Base-by-base conservation (phyloP, 92 coral and sea anemone genomes). In the Epizoanthus ramosus region DNA sequence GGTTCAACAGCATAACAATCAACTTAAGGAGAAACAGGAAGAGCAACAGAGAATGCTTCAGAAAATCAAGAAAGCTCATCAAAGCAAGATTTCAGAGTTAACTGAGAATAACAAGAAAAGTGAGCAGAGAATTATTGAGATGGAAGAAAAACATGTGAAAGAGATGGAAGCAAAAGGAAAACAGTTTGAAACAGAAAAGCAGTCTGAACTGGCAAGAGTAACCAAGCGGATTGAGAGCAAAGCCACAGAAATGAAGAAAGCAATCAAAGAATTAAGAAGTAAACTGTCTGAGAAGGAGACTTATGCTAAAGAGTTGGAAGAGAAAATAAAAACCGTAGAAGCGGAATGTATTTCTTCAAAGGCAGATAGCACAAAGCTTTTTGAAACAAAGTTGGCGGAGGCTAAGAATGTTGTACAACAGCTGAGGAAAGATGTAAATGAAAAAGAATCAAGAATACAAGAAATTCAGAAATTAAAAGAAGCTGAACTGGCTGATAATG, bases 141-240 rank as follows among this genome's bases (percentile, higher is more conserved):
- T 91, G 23, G 99, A 94, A 85, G 98, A 92, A 66, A 89, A 88
- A 39, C 91, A 91, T 57, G 72, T 17, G 18, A 88, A 89, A 60
- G 91, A 87, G 33, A 41, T 90, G 59, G 89, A 89, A 74, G 92
- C 84, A n/a, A 90, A 91, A 68, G 88, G 83, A 66, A 91, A 95
- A 33, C 88, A 97, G 71, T 69, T 88, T 54, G 98, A 94, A 63
- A 81, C 88, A 17, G 98, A 88, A 21, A 97, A 97, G 75, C 99
- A 94, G 74, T 87, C 98, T 15, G 99, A 97, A 70, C 84, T 97
- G 8, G 99, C 99, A 43, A 90, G 92, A 16, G 87, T 90, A 16
- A 92, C 97, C 18, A 97, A 97, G 79, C 92, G 95, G 65, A 84
- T 90, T 88, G 99, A 97, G 28, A 94, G 92, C 81, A 97, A 94